phyloP scores from a whole-genome alignment of 1,140 invertebrate species.

The Bombus waltoni region DNA sequence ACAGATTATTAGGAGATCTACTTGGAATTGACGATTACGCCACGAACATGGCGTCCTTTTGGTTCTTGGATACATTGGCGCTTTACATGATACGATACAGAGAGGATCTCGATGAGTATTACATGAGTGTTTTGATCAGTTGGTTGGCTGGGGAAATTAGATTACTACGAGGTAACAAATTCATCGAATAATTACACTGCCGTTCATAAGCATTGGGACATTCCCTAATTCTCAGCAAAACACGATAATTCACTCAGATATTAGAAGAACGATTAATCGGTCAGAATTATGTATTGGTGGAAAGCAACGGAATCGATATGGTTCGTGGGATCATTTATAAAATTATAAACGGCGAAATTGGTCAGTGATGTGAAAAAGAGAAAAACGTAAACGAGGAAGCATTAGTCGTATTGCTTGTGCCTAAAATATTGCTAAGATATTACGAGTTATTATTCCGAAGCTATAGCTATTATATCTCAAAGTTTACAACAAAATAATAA shows the following conservation, averaged over 20 bases:
- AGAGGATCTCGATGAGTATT: constrained; percentile 55
- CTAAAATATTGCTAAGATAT: too few species aligned
- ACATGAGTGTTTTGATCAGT: constrained; percentile 64
- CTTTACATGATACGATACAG: constrained; percentile 58
- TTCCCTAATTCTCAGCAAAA: not conserved
- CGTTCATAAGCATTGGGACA: not conserved
- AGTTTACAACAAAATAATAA: too few species aligned
- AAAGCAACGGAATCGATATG: too few species aligned
- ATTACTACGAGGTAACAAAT: constrained; percentile 61
- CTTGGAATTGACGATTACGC: constrained; percentile 66
- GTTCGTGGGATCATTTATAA: too few species aligned
- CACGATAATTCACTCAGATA: not conserved
- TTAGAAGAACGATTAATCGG: not conserved
- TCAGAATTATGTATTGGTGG: too few species aligned
- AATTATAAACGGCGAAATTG: too few species aligned
- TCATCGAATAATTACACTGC: not conserved
- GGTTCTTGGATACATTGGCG: constrained; percentile 71
- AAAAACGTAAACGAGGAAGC: too few species aligned
- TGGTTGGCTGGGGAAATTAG: constrained; percentile 73
- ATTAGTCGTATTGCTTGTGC: too few species aligned
- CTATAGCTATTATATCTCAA: too few species aligned
- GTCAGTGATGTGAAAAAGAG: too few species aligned
- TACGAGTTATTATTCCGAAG: too few species aligned
- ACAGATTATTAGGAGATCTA: constrained; percentile 65
- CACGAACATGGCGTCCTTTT: constrained; percentile 70